These are phyloP conservation scores for Eupithecia inturbata DNA, from an alignment of 2,888 invertebrate genomes.

Conservation along the genomic window DNA sequence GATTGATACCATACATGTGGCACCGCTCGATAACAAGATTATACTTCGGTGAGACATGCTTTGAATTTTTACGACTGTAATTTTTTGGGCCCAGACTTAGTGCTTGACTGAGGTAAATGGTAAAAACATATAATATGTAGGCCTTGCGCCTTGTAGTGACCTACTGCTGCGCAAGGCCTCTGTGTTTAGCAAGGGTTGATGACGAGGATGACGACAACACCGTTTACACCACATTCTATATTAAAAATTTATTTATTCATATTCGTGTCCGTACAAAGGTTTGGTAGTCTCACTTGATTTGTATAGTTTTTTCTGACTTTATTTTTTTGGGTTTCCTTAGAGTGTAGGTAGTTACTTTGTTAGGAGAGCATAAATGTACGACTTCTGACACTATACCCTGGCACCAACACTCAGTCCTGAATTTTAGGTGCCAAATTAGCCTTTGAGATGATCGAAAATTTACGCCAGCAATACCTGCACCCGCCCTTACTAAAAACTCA, in stretches of 20 bases:
- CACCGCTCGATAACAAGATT: conserved; percentile 90
- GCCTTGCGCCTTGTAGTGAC: too few species aligned
- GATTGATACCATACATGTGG: conserved; percentile 94
- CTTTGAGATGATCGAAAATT: background rate
- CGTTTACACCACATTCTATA: background rate
- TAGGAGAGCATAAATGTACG: too few species aligned
- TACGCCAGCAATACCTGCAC: background rate
- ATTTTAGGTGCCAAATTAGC: background rate
- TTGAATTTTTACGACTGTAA: background rate
- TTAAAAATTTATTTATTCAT: too few species aligned
- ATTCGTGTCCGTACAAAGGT: too few species aligned
- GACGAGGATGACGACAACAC: background rate
- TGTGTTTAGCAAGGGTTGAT: background rate
- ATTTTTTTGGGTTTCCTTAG: too few species aligned
- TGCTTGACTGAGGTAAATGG: background rate
- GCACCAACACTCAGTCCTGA: background rate
- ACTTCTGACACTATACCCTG: too few species aligned
- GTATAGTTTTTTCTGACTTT: too few species aligned
- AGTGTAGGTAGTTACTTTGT: too few species aligned
- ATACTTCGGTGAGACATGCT: conserved; percentile 81
- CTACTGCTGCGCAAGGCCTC: too few species aligned
- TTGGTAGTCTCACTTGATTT: background rate
- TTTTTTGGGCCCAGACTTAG: background rate
- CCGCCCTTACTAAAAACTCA: background rate
- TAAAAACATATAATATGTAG: background rate